phyloP scores from a whole-genome alignment of 2,888 invertebrate genomes.

The Tinea semifulvella region DNA sequence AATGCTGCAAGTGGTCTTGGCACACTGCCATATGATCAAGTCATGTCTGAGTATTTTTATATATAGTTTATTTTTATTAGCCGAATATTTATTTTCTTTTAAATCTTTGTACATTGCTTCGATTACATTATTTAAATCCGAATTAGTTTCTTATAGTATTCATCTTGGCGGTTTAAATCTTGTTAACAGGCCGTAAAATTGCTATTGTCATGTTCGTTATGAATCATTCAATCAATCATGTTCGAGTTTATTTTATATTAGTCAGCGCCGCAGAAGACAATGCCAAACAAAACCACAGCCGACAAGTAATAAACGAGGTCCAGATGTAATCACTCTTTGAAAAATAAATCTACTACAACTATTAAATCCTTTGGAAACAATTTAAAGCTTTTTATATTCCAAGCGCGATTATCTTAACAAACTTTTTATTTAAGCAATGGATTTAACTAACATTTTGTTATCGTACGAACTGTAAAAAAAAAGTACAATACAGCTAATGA shows the following conservation, averaged over 20 bases:
- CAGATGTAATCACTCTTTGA: slow-evolving; percentile 2
- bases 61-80: too few species aligned
- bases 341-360: slow-evolving; percentile 7
- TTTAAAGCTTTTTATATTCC: too few species aligned
- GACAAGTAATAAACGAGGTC: slow-evolving; percentile 9
- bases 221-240: slow-evolving; percentile 14
- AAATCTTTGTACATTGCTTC: too few species aligned
- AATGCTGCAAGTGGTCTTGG: slow-evolving; percentile 53
- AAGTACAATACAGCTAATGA: too few species aligned
- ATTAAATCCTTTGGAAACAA: too few species aligned
- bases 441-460: too few species aligned
- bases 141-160: not conserved
- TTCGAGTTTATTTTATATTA: slow-evolving; percentile 10
- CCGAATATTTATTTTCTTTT: too few species aligned
- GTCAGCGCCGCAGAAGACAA: slow-evolving; percentile 7
- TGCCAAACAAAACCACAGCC: slow-evolving; percentile 11
- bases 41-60: slow-evolving; percentile 27
- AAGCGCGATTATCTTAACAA: too few species aligned
- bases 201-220: slow-evolving; percentile 10
- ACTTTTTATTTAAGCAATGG: too few species aligned
- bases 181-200: slow-evolving; percentile 10
- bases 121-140: not conserved
- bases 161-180: not conserved
- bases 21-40: slow-evolving; percentile 29
- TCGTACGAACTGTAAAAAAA: too few species aligned